Percentiles rank a stretch among this genome's conserved stretches.
These are phyloP conservation scores for Cromileptes altivelis DNA, from an alignment of 2,113 vertebrate genomes.

Conservation along the genomic window DNA sequence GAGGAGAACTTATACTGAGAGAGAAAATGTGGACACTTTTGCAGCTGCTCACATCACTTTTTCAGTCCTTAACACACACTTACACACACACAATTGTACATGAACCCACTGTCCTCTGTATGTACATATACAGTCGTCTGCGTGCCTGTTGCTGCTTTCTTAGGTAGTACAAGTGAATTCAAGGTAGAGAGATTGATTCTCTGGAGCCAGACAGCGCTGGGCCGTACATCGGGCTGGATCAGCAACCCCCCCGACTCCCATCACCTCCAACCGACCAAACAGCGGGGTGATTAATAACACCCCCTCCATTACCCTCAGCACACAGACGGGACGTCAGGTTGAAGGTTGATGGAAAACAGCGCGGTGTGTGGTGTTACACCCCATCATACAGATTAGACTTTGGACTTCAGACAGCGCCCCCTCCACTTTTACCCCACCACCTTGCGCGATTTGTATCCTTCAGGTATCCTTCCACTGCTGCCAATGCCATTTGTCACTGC, in stretches of 20 bases:
- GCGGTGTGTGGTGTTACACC: conserved; percentile 66
- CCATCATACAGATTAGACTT: conserved; percentile 75
- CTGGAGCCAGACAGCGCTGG: conserved; percentile 19
- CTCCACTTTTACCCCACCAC: conserved; percentile 53
- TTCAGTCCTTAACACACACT: conserved; percentile 14
- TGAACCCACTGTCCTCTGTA: background rate
- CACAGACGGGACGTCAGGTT: conserved; percentile 81
- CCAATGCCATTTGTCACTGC: conserved; percentile 71
- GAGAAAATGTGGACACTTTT: background rate
- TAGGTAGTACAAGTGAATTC: conserved; percentile 44
- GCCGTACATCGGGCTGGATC: conserved; percentile 41
- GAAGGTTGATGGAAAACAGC: conserved; percentile 83
- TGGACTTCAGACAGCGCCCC: conserved; percentile 61
- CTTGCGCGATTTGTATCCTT: conserved; percentile 73
- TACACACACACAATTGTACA: conserved; percentile 8
- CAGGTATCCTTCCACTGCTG: conserved; percentile 71
- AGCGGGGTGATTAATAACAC: conserved; percentile 78
- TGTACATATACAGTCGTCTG: background rate
- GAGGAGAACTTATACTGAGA: conserved; percentile 2
- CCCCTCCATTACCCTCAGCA: conserved; percentile 79
- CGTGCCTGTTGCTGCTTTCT: conserved; percentile 20
- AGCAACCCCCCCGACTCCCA: conserved; percentile 4
- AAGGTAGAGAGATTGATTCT: conserved; percentile 66
- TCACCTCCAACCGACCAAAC: conserved; percentile 47
- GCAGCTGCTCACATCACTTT: conserved; percentile 15